Base-by-base conservation (phyloP, 2,888 invertebrate species). In the Tachina lurida region DNA sequence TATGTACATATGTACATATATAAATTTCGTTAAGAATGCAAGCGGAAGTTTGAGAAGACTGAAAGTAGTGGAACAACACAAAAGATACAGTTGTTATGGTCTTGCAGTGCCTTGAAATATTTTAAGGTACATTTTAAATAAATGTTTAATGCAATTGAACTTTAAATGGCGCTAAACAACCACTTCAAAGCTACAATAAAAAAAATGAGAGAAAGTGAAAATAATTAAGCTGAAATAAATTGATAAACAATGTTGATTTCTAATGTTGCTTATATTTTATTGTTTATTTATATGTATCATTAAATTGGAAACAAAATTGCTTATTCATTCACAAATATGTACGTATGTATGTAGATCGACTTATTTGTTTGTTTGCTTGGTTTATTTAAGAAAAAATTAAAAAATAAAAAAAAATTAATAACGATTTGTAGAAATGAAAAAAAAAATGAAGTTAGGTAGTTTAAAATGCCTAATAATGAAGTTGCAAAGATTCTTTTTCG, bases 21-120 rank as follows among this genome's bases (percentile, higher is more conserved):
- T n/a, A n/a, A 56, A 76, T 70, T 63, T 70, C 10, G 5, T 71
- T 73, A 77, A 77, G 73, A 73, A 60, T 76, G 43, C 19, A 73
- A 84, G 22, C 78, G 84, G 63, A 84, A 84, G 78, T 47, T 17
- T 56, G 3, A 8, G 41, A 31, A 15, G 56, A 79, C 47, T 56
- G n/a, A 84, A 70, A 73, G 67, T 73, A 62, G 60, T 52, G 58
- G 43, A 58, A n/a, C 19, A 39, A 62, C 39, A 62, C n/a, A 52
- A 63, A 67, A 10, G n/a, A 54, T 63, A 52, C n/a, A 47, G 12
- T 47, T 78, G 45, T 41, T 31, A 43, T 43, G 13, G 17, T 31
- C 52, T 52, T 22, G 31, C 70, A 45, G 60, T 68, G 67, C 47
- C 39, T 7, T 17, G 77, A 49, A 15, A 68, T 52, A 68, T 77